These are phyloP conservation scores for Scaptomyza pallida DNA, from an alignment of 1,140 invertebrate genomes.

Conservation along the genomic window DNA sequence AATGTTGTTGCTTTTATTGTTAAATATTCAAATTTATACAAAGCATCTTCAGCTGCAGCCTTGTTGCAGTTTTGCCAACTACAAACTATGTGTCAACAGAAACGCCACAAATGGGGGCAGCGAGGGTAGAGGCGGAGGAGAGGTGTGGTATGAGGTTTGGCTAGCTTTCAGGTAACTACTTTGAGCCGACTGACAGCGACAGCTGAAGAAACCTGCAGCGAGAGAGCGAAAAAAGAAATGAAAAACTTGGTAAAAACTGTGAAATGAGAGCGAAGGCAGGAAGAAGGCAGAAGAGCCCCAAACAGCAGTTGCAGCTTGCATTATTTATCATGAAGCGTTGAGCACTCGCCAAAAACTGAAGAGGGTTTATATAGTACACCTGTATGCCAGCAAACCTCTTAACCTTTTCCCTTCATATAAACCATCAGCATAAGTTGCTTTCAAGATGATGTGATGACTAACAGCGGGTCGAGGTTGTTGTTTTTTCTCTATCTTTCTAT, in stretches of 20 bases:
- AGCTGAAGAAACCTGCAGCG: conserved; percentile 67
- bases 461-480: conserved; percentile 60
- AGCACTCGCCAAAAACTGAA: conserved; percentile 53
- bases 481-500: no score
- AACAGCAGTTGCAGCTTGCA: conserved; percentile 53
- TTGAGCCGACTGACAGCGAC: conserved; percentile 47
- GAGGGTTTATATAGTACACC: conserved; percentile 3
- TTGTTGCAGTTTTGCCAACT: conserved; percentile 69
- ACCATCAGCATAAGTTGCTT: conserved; percentile 20
- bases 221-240: neutral
- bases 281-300: neutral
- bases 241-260: neutral
- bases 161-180: conserved; percentile 21
- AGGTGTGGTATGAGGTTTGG: neutral
- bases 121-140: neutral
- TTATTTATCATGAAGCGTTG: conserved; percentile 68
- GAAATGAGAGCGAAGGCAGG: neutral
- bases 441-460: conserved; percentile 21
- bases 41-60: conserved; percentile 68
- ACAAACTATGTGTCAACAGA: conserved; percentile 78
- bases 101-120: conserved; percentile 45
- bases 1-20: conserved; percentile 37
- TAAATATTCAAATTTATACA: conserved; percentile 82
- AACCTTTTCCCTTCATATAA: neutral
- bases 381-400: no score